Evolutionary conservation across 2,113 vertebrate genomes (phyloP).

Genomic region (Acrocephalus arundinaceus): DNA sequence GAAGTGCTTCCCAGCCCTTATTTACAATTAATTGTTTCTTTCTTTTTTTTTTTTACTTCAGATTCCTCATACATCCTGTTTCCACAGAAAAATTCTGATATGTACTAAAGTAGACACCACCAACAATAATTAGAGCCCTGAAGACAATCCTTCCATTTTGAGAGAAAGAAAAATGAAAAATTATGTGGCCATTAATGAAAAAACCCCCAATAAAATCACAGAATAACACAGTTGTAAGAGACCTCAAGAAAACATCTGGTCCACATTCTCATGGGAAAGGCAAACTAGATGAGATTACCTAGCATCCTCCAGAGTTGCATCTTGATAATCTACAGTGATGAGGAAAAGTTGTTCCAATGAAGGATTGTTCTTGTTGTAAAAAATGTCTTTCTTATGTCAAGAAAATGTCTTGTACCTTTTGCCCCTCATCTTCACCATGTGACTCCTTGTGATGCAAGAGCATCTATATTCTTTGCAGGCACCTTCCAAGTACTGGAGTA

Average conservation of each 20-base stretch:
- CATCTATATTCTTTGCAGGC: neutral
- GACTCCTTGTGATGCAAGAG: neutral
- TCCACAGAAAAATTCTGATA: neutral
- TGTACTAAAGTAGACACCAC: neutral
- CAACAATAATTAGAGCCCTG: neutral
- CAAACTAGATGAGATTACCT: neutral
- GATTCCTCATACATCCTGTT: neutral
- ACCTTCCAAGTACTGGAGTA: neutral
- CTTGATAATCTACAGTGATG: neutral
- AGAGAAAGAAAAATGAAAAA: neutral
- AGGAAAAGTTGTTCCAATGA: neutral
- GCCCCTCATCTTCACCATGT: neutral
- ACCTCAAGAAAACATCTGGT: neutral
- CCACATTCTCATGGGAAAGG: neutral
- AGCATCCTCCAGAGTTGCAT: neutral
- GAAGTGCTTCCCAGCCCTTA: neutral
- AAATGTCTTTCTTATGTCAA: neutral
- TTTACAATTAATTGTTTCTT: neutral
- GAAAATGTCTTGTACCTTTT: neutral
- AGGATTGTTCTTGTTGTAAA: neutral
- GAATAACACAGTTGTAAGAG: neutral
- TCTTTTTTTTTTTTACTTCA: neutral
- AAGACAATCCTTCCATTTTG: neutral
- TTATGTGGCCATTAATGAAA: neutral
- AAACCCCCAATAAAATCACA: neutral